Conservation (phyloP, 23 tunicate genomes). For the Halocynthia roretzi region DNA sequence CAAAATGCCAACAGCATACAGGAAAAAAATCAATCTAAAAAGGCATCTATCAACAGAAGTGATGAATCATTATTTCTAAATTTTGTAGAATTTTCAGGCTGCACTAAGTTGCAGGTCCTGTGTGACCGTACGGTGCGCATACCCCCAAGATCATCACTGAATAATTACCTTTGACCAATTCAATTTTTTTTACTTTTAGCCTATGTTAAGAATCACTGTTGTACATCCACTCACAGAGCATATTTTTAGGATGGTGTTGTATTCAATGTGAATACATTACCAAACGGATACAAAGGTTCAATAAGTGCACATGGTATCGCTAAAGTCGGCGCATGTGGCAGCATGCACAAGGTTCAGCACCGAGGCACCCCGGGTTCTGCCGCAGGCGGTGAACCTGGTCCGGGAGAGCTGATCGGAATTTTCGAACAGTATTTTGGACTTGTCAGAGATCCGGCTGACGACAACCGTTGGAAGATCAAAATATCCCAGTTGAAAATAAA, state of each 20-base stretch:
- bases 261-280: conserved; percentile 51
- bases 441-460: conserved; percentile 19
- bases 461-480: conserved; percentile 35
- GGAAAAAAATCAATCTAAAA: no score
- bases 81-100: no score
- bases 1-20: no score
- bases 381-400: no score
- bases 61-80: no score
- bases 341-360: conserved; percentile 17
- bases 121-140: no score
- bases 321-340: conserved; percentile 55
- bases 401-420: conserved; percentile 9
- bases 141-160: neutral
- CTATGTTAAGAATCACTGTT: no score
- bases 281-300: conserved; percentile 37
- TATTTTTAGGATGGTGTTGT: conserved; percentile 7
- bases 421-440: conserved; percentile 39
- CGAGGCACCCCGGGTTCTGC: neutral
- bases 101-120: no score
- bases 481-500: conserved; percentile 8
- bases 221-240: no score
- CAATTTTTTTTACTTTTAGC: no score
- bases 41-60: no score
- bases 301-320: conserved; percentile 49
- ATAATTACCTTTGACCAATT: neutral